These are phyloP conservation scores for Caenorhabditis zanzibari DNA, from an alignment of 2,888 invertebrate genomes.

Conservation along the genomic window DNA sequence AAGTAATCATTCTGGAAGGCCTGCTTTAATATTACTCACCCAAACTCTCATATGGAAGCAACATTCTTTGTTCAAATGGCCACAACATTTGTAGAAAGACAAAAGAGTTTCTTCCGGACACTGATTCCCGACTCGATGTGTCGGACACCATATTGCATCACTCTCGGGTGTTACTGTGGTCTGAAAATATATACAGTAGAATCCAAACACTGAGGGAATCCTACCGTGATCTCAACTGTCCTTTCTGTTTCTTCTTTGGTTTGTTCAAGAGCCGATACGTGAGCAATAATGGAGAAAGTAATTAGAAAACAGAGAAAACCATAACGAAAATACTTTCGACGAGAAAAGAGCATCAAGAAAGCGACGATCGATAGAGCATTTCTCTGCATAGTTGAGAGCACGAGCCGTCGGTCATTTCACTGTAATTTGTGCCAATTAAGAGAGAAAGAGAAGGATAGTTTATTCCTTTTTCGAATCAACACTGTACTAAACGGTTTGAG, in stretches of 20 bases:
- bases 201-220: background rate
- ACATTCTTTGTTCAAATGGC: constrained; percentile 67
- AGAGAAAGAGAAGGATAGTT: background rate
- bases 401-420: constrained; percentile 25
- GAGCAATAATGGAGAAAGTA: background rate
- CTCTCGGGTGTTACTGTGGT: constrained; percentile 1
- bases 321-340: constrained; percentile 7
- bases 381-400: constrained; percentile 42
- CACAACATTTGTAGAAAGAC: constrained; percentile 67
- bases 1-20: background rate
- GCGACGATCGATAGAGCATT: constrained; percentile 55
- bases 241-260: background rate
- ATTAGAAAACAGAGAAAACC: constrained; percentile 5
- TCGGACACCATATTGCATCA: constrained; percentile 62
- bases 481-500: constrained; percentile 17
- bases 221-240: constrained; percentile 34
- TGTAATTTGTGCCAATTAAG: constrained; percentile 47
- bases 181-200: background rate
- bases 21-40: constrained; percentile 30
- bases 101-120: constrained; percentile 57
- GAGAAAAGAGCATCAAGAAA: constrained; percentile 41
- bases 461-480: background rate
- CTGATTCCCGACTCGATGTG: constrained; percentile 54
- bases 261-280: background rate
- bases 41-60: constrained; percentile 66